phyloP scores from a whole-genome alignment of 2,888 invertebrate genomes.

The Caenorhabditis sp. region DNA sequence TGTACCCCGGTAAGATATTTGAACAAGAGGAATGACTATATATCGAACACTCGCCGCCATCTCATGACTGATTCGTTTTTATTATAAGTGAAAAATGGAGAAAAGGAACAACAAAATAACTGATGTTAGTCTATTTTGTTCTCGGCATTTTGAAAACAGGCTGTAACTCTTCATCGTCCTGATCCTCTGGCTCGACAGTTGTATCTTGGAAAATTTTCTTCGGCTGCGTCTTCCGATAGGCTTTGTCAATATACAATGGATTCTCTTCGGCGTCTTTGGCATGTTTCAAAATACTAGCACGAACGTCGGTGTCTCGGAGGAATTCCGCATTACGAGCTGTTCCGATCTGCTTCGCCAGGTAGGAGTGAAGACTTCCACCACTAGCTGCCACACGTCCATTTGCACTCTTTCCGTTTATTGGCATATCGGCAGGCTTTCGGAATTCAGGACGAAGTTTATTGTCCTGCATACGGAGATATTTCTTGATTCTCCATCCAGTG shows the following conservation, averaged over 20 bases:
- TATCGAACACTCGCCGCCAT: conserved; percentile 6
- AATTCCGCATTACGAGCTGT: conserved; percentile 84
- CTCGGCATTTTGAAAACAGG: conserved; percentile 77
- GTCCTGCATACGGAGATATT: conserved; percentile 82
- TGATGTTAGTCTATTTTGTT: conserved; percentile 50
- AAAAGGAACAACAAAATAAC: not conserved
- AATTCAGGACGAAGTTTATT: conserved; percentile 83
- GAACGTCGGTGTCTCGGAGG: conserved; percentile 80
- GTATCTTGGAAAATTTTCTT: conserved; percentile 81
- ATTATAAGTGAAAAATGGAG: conserved; percentile 3
- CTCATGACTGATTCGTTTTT: conserved; percentile 26
- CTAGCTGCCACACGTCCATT: conserved; percentile 84
- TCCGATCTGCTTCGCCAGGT: conserved; percentile 95
- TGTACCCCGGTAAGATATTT: conserved; percentile 55
- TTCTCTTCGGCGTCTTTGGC: conserved; percentile 82
- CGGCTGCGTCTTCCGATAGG: conserved; percentile 81
- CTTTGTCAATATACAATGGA: conserved; percentile 80
- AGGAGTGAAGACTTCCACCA: conserved; percentile 96
- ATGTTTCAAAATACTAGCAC: conserved; percentile 81
- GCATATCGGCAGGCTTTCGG: conserved; percentile 86
- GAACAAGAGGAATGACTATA: conserved; percentile 44
- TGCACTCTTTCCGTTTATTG: conserved; percentile 85
- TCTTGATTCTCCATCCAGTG: conserved; percentile 80
- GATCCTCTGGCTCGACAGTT: conserved; percentile 72
- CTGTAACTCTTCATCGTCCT: conserved; percentile 74